phyloP scores from a whole-genome alignment of 2,113 vertebrate species.

The Puntigrus tetrazona region DNA sequence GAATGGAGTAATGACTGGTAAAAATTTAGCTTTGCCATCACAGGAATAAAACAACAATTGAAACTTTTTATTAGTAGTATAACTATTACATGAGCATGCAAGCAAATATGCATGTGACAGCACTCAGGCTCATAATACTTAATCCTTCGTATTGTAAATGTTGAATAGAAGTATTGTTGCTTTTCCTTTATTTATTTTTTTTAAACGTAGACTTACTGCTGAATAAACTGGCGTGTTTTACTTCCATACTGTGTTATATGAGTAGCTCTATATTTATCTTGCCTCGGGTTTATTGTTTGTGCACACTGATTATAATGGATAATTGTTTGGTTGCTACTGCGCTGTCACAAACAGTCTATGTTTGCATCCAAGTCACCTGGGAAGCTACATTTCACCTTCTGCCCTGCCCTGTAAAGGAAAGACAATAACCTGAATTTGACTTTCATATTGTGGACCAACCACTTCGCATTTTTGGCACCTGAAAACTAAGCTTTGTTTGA shows the following conservation, averaged over 20 bases:
- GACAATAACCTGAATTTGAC: neutral
- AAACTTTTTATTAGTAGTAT: neutral
- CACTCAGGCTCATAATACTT: neutral
- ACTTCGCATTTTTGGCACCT: slow-evolving; percentile 16
- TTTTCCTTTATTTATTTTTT: neutral
- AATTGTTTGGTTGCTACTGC: neutral
- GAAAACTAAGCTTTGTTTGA: neutral
- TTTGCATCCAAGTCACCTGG: slow-evolving; percentile 7
- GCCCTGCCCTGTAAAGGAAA: neutral
- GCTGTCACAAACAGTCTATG: neutral
- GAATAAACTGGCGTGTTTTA: neutral
- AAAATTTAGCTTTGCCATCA: neutral
- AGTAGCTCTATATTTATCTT: neutral
- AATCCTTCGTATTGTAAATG: neutral
- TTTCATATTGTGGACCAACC: neutral
- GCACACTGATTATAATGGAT: neutral
- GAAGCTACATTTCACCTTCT: neutral
- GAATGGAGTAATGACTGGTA: neutral
- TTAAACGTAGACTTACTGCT: neutral
- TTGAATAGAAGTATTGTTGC: neutral
- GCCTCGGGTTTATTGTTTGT: neutral
- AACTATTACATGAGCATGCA: neutral
- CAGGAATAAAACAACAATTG: neutral
- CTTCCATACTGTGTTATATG: neutral
- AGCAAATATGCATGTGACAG: neutral